phyloP scores from a whole-genome alignment of 2,888 invertebrate species.

The Stenotaenia linearis region DNA sequence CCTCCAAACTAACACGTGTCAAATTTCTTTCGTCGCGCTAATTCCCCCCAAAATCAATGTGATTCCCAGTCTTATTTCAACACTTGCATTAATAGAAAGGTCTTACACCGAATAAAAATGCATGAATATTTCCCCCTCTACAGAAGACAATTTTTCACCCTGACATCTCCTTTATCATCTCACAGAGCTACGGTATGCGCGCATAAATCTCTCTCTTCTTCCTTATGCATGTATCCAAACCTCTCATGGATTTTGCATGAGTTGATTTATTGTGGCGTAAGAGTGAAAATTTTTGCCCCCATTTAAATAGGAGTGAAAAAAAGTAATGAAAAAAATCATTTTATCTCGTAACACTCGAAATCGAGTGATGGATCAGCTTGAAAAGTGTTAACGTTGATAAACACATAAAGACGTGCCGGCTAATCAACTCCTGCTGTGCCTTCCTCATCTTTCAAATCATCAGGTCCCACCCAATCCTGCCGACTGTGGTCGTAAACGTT shows the following conservation, averaged over 20 bases:
- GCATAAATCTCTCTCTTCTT: neutral
- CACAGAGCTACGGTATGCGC: neutral
- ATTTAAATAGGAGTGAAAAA: neutral
- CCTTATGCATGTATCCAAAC: neutral
- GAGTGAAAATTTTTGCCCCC: neutral
- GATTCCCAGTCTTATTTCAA: neutral
- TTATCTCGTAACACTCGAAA: neutral
- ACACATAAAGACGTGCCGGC: constrained; percentile 11
- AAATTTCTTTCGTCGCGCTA: neutral
- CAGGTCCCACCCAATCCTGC: neutral
- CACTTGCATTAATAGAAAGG: neutral
- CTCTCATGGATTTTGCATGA: constrained; percentile 15
- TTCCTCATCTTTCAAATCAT: constrained; percentile 7
- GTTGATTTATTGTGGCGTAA: neutral
- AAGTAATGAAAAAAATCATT: neutral
- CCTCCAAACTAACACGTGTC: no score
- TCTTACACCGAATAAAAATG: neutral
- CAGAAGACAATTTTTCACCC: neutral
- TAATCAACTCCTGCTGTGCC: constrained; percentile 19
- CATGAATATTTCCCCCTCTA: neutral
- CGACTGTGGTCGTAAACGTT: neutral
- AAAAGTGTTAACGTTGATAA: constrained; percentile 19
- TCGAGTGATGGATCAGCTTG: neutral
- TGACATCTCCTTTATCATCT: constrained; percentile 13
- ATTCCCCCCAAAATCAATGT: neutral